A percentile compares a stretch with the other conserved stretches of the same genome.
These are phyloP conservation scores for Lichenostomus cassidix DNA, from an alignment of 2,113 vertebrate genomes.

Conservation along the genomic window DNA sequence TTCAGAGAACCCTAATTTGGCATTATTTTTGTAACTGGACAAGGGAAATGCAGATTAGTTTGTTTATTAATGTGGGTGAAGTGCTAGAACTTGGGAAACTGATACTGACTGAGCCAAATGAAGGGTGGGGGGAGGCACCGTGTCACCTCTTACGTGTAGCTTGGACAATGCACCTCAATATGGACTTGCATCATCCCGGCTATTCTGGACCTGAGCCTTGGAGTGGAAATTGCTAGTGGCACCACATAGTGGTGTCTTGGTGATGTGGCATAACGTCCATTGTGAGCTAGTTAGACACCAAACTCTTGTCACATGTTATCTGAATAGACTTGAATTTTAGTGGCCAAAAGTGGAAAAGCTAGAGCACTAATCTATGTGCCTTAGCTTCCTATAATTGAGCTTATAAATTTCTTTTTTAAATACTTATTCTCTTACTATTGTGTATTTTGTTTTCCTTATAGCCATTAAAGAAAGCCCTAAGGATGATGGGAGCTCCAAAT, in stretches of 20 bases:
- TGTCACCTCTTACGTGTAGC: slow-evolving; percentile 7
- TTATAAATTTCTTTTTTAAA: slow-evolving; percentile 76
- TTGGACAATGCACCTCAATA: slow-evolving; percentile 70
- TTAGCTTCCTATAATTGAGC: slow-evolving; percentile 78
- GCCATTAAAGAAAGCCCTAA: slow-evolving; percentile 88
- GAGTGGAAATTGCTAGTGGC: slow-evolving; percentile 46
- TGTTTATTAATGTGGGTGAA: background rate
- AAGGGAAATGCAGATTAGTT: background rate
- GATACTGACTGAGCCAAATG: background rate
- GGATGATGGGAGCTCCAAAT: slow-evolving; percentile 88
- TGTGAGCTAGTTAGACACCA: slow-evolving; percentile 45
- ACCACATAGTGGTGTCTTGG: background rate
- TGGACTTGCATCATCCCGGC: slow-evolving; percentile 76
- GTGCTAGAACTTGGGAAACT: background rate
- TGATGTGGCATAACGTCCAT: slow-evolving; percentile 11
- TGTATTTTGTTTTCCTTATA: slow-evolving; percentile 85
- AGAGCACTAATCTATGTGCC: slow-evolving; percentile 73
- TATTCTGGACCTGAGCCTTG: slow-evolving; percentile 60
- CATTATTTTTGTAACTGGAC: background rate
- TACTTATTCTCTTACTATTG: slow-evolving; percentile 80
- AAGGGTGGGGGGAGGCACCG: slow-evolving; percentile 4
- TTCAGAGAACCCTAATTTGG: background rate
- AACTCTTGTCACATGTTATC: slow-evolving; percentile 50
- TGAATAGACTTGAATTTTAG: slow-evolving; percentile 62
- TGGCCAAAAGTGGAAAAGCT: slow-evolving; percentile 78